A percentile compares a stretch with the other conserved stretches of the same genome.
Evolutionary conservation across 1,140 invertebrate genomes (phyloP).

Genomic region (Drosophila sechellia): DNA sequence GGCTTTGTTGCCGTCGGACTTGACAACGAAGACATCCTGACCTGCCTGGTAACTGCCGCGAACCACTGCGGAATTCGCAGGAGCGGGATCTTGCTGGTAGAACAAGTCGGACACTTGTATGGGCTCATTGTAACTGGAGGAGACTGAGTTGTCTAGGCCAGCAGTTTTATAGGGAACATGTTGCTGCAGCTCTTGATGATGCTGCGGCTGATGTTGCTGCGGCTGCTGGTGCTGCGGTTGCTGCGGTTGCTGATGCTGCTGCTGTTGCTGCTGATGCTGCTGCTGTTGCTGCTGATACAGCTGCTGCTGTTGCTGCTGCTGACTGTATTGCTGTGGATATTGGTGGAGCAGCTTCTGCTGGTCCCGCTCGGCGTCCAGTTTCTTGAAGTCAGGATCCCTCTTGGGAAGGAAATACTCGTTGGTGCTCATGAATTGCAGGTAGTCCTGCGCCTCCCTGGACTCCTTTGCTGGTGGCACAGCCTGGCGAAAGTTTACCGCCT

Average conservation of each 20-base stretch:
- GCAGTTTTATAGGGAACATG: slow-evolving; percentile 13
- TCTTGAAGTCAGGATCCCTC: slow-evolving; percentile 72
- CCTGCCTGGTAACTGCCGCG: slow-evolving; percentile 76
- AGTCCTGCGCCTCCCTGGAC: slow-evolving; percentile 71
- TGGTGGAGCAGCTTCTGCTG: slow-evolving; percentile 46
- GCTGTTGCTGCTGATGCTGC: slow-evolving; percentile 7
- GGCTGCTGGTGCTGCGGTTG: slow-evolving; percentile 11
- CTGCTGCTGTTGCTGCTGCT: slow-evolving; percentile 19
- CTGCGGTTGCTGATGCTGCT: slow-evolving; percentile 10
- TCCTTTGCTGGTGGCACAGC: slow-evolving; percentile 25
- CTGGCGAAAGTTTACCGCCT: slow-evolving; percentile 29
- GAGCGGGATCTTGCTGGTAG: slow-evolving; percentile 73
- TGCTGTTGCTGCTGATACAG: slow-evolving; percentile 19
- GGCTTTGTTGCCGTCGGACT: slow-evolving; percentile 77
- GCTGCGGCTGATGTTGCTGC: slow-evolving; percentile 17
- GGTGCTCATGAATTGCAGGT: slow-evolving; percentile 77
- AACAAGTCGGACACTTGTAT: slow-evolving; percentile 73
- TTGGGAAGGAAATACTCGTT: slow-evolving; percentile 79
- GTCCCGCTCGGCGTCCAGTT: slow-evolving; percentile 64
- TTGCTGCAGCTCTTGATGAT: slow-evolving; percentile 27
- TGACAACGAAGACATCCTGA: slow-evolving; percentile 74
- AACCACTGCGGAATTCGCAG: slow-evolving; percentile 60
- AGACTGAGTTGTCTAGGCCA: slow-evolving; percentile 41
- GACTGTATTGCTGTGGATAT: slow-evolving; percentile 38
- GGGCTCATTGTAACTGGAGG: slow-evolving; percentile 65